Evolutionary conservation across 1,140 invertebrate species (phyloP), one percentile per base, ranked within the genome.

Genomic region (Glossosoma conforme): DNA sequence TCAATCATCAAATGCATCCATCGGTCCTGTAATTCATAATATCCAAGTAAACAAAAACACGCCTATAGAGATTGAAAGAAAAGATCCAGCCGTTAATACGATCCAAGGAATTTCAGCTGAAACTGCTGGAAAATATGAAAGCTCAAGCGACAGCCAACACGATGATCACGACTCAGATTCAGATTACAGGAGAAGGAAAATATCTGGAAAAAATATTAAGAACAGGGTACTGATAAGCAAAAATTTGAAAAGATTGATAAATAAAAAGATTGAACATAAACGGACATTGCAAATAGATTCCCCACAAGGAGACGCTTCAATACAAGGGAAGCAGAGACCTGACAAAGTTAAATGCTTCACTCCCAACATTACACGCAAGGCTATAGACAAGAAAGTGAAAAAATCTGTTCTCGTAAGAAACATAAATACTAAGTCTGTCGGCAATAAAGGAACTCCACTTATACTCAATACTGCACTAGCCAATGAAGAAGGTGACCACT

Each of bases 81-180:
- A n/a, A n/a, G n/a, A n/a, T n/a, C n/a, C n/a, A n/a, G n/a, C n/a
- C n/a, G n/a, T n/a, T n/a, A n/a, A n/a, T n/a, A n/a, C n/a, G n/a
- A n/a, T n/a, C n/a, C n/a, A n/a, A n/a, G n/a, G n/a, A n/a, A n/a
- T n/a, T n/a, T n/a, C n/a, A n/a, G n/a, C n/a, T n/a, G n/a, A n/a
- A n/a, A n/a, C n/a, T n/a, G n/a, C n/a, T n/a, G n/a, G n/a, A n/a
- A n/a, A n/a, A n/a, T n/a, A n/a, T n/a, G 42, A 53, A 19, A 44
- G 44, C 22, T 49, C 45, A 10, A 37, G 46, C 25, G 46, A 51
- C 32, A 56, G 41, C 20, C 33, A 43, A 10, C 37, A 37, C 3
- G 64, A 67, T 41, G 70, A 74, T 44, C 63, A 65, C 59, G 72
- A 74, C 54, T 73, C 70, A 14, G 72, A 74, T 65, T 73, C 70